These are phyloP conservation scores for Apocrypta bakeri DNA, from an alignment of 1,140 invertebrate species.

Conservation along the genomic window DNA sequence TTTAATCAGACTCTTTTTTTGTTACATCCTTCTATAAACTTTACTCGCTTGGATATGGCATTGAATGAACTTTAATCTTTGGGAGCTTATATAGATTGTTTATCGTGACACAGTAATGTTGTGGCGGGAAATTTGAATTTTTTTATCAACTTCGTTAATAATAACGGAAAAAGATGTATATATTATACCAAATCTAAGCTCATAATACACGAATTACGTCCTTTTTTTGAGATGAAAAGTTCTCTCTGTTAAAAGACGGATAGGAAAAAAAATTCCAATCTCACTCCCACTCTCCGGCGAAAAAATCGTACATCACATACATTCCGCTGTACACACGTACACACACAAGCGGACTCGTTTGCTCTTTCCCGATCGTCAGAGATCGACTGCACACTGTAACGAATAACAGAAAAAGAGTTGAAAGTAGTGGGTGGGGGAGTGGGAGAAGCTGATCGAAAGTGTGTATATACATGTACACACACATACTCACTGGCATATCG, in stretches of 20 bases:
- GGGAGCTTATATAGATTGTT: too few relatives aligned
- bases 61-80: too few relatives aligned
- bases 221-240: background rate
- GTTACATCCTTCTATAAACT: too few relatives aligned
- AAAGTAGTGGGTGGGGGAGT: constrained; percentile 38
- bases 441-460: constrained; percentile 40
- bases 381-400: constrained; percentile 10
- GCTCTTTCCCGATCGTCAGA: constrained; percentile 32
- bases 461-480: constrained; percentile 36
- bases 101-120: too few relatives aligned
- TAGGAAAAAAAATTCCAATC: background rate
- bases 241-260: background rate
- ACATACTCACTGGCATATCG: constrained; percentile 67
- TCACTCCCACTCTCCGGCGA: background rate
- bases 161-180: too few relatives aligned
- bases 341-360: constrained; percentile 10
- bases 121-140: too few relatives aligned
- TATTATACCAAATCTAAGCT: too few relatives aligned
- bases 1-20: too few relatives aligned
- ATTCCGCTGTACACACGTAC: background rate
- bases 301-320: background rate
- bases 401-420: constrained; percentile 18
- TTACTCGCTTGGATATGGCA: too few relatives aligned
- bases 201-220: background rate
- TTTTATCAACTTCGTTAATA: too few relatives aligned